Conservation (phyloP, 2,113 vertebrate species). For the Sylvilagus bachmani region DNA sequence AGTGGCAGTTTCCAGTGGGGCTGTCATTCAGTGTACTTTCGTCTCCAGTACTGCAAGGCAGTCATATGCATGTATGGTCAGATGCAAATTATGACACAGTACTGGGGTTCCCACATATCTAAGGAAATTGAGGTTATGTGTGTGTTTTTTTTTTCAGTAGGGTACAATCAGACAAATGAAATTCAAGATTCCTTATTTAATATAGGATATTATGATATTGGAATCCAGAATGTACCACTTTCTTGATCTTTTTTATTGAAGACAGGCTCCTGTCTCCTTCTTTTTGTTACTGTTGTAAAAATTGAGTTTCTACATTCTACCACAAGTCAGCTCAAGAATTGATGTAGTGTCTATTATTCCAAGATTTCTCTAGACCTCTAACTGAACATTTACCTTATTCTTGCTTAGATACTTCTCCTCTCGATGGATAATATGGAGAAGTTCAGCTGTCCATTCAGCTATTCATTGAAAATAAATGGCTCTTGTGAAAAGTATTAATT, state of each 20-base stretch:
- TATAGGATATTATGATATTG: slow-evolving; percentile 25
- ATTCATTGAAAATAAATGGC: slow-evolving; percentile 63
- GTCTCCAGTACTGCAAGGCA: neutral
- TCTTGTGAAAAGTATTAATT: slow-evolving; percentile 74
- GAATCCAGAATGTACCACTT: neutral
- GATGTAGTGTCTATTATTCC: neutral
- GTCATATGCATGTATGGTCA: neutral
- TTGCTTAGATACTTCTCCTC: neutral
- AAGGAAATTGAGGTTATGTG: neutral
- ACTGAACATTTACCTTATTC: neutral
- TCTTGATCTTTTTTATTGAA: slow-evolving; percentile 31
- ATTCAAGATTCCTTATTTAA: neutral
- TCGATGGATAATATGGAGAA: slow-evolving; percentile 38
- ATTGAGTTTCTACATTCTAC: neutral
- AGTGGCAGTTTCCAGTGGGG: neutral
- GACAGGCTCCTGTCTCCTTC: neutral
- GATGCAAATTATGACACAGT: neutral
- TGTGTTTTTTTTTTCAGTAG: neutral
- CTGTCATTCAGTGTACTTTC: neutral
- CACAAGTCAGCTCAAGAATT: neutral
- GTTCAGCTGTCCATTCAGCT: slow-evolving; percentile 42
- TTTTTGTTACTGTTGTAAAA: neutral
- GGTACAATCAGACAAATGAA: neutral
- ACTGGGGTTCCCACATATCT: neutral
- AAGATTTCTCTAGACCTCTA: neutral